Base-by-base conservation (phyloP, 2,797 vertebrate genomes). In the Xenentodon cancila region DNA sequence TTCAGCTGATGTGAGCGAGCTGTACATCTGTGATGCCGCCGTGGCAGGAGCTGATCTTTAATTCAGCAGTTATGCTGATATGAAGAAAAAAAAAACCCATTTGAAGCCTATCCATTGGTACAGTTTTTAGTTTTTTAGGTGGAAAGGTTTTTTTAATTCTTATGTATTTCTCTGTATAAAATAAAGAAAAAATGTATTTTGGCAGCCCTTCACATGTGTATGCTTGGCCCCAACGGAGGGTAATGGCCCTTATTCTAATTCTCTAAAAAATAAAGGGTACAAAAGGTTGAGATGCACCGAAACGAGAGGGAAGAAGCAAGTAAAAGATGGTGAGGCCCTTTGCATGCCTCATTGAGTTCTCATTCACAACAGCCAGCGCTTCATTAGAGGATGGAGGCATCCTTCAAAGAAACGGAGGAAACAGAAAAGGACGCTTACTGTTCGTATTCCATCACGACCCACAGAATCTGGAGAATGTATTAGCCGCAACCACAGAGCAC, bases 211-310 rank as follows among this genome's bases (percentile, higher is more conserved):
- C 9, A 1, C 9, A 9, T 7, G 32, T 9, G 32, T 9, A 9
- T 32, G 9, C 9, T 7, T 21, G 47, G 76, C 67, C 79, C 61
- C 22, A 43, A 51, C 69, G 58, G 76, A 77, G 77, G 76, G 68
- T 88, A 88, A 88, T 88, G 84, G 73, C 76, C 82, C 83, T 75
- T 82, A 76, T 77, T 85, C 73, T 84, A 88, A 85, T 80, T 77
- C 76, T 75, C 57, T 75, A 60, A 82, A 81, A 82, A 76, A 88
- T 77, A 78, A 84, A 66, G 68, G 65, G 71, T 57, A 71, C 54
- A 44, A 73, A 74, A 81, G 77, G 76, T 85, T 84, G 64, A 66
- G 64, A 82, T 53, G 56, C 71, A 73, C 49, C 59, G 64, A 72
- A 76, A 73, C 22, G 44, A 80, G 54, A 49, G 64, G 53, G 72